Base-by-base conservation (phyloP, 2,888 invertebrate species). In the Rhagonycha lutea region DNA sequence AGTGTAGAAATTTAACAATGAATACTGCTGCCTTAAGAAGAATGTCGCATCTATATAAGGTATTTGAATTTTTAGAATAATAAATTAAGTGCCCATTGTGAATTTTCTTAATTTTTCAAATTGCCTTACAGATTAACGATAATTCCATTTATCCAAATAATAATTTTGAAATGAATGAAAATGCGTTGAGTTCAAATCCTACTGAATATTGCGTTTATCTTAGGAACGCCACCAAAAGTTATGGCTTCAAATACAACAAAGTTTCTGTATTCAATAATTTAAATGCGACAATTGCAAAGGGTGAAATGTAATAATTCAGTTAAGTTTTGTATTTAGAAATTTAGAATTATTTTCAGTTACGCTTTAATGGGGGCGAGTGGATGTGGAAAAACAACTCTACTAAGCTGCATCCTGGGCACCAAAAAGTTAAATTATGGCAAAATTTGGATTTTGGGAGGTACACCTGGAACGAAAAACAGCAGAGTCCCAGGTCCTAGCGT, bases 211-310 rank as follows among this genome's bases (percentile, higher is more conserved):
- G 96, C 0, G 94, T 97, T 0, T 95, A 95, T 83, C 95, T 97
- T 2, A 90, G 96, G 73, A 88, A 94, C 14, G 96, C 97, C 0
- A 93, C 91, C 86, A 97, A 97, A 88, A 92, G 91, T 86, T 97
- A 97, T 85, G 97, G 97, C 9, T 89, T 93, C 4, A 91, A 93
- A 80, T 94, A 91, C 81, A 95, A 92, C 84, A 94, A 95, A 0
- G 94, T 94, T 82, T 90, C 95, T 29, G 95, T 97, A 61, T 89
- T 98, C 72, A 95, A 96, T 85, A 95, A 95, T 28, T 90, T 98
- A 73, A 96, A 96, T 85, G 96, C 97, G 95, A 96, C 96, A 14
- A 97, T 98, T 61, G 94, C 96, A 26, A 96, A 96, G 85, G 96
- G 96, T 70, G 89, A 94, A 28, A 78, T 79, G 74, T 80, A 72